Conservation (phyloP, 2,113 vertebrate genomes). For the Erinaceus europaeus region DNA sequence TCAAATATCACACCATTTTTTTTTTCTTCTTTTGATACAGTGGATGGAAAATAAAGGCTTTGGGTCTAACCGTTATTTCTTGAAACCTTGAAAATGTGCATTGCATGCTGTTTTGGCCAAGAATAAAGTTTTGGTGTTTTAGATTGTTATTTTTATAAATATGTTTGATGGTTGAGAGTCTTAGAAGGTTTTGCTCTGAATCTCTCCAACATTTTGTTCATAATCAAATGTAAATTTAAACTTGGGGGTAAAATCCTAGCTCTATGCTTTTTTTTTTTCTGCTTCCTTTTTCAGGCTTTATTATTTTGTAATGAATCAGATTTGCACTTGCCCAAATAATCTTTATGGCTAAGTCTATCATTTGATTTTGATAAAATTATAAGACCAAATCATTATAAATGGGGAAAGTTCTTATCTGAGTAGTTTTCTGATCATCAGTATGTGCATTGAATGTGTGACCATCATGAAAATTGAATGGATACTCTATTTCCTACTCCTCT, state of each 20-base stretch:
- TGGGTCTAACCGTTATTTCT: slow-evolving; percentile 48
- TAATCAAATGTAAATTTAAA: slow-evolving; percentile 53
- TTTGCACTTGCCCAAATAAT: slow-evolving; percentile 44
- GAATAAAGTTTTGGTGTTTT: slow-evolving; percentile 52
- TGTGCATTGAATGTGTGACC: slow-evolving; percentile 8
- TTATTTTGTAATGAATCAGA: slow-evolving; percentile 50
- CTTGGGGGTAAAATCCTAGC: slow-evolving; percentile 20
- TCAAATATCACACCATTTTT: background rate
- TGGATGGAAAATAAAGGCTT: slow-evolving; percentile 22
- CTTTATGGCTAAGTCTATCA: background rate
- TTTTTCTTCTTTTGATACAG: background rate
- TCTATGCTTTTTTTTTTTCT: slow-evolving; percentile 34
- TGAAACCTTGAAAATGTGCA: slow-evolving; percentile 59
- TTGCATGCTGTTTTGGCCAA: slow-evolving; percentile 55
- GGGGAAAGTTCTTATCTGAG: background rate
- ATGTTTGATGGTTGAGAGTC: background rate
- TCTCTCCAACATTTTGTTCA: slow-evolving; percentile 48
- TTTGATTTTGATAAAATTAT: background rate
- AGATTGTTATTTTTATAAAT: slow-evolving; percentile 71
- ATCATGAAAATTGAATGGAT: slow-evolving; percentile 43
- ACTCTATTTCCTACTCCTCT: background rate
- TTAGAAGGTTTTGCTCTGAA: slow-evolving; percentile 56
- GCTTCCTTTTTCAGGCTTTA: slow-evolving; percentile 42
- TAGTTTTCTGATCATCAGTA: slow-evolving; percentile 39
- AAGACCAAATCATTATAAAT: slow-evolving; percentile 41